phyloP scores from a whole-genome alignment of 2,888 invertebrate species.

The Latrodectus hesperus region DNA sequence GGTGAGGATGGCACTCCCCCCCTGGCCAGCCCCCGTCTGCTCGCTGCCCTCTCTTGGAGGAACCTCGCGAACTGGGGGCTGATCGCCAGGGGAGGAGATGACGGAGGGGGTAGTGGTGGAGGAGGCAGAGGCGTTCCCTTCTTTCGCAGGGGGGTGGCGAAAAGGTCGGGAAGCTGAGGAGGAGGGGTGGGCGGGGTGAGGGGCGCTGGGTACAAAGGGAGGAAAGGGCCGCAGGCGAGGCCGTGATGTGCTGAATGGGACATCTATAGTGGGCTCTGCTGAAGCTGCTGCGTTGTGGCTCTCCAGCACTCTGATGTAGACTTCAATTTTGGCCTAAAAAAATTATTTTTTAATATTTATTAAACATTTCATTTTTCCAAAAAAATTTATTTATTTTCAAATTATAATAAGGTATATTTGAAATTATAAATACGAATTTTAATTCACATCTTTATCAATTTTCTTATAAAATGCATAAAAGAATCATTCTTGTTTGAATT shows the following conservation, averaged over 20 bases:
- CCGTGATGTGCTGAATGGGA: conserved; percentile 54
- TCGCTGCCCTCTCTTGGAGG: conserved; percentile 61
- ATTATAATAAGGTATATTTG: neutral
- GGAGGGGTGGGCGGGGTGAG: conserved; percentile 65
- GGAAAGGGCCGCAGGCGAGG: conserved; percentile 52
- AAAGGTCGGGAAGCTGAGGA: conserved; percentile 61
- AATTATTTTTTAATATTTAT: neutral
- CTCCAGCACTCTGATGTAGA: conserved; percentile 65
- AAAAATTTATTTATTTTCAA: neutral
- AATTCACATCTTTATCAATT: neutral
- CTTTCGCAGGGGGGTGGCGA: conserved; percentile 38
- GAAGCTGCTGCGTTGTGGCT: conserved; percentile 71
- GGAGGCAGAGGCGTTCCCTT: conserved; percentile 29
- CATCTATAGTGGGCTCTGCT: conserved; percentile 33
- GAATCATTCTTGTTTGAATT: too few relatives aligned
- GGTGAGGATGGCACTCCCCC: conserved; percentile 35
- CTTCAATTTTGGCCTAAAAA: conserved; percentile 72
- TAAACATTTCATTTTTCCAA: neutral
- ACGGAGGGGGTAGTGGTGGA: conserved; percentile 58
- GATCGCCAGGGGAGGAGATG: conserved; percentile 47
- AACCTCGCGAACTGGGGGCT: conserved; percentile 63
- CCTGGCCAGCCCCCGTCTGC: conserved; percentile 8
- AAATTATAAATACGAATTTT: neutral
- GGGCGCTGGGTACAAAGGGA: conserved; percentile 62
- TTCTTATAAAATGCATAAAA: too few relatives aligned